Evolutionary conservation across 2,888 invertebrate genomes (phyloP).

Genomic region (Drosophila merina): DNA sequence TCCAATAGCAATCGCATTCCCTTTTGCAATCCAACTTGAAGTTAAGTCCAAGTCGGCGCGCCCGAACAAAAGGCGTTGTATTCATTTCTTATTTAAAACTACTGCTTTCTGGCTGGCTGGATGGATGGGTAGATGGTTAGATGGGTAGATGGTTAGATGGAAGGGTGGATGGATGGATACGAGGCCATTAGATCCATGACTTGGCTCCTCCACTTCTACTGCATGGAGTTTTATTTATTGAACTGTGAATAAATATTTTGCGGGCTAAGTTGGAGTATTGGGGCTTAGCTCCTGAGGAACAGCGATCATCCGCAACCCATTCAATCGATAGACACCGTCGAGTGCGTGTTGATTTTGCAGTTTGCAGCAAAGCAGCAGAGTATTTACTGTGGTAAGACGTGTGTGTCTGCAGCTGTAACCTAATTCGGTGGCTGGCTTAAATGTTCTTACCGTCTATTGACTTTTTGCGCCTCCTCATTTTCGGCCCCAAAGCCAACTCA

Average conservation of each 20-base stretch:
- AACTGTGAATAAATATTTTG: slow-evolving; percentile 75
- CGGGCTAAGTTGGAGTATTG: slow-evolving; percentile 26
- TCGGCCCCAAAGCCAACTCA: slow-evolving; percentile 35
- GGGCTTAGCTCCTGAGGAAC: slow-evolving; percentile 16
- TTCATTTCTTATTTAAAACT: slow-evolving; percentile 74
- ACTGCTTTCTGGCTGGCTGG: slow-evolving; percentile 30
- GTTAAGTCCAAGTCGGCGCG: slow-evolving; percentile 48
- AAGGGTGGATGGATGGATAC: slow-evolving; percentile 42
- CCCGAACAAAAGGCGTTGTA: slow-evolving; percentile 57
- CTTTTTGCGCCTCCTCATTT: slow-evolving; percentile 55
- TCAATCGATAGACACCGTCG: slow-evolving; percentile 58
- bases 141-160: slow-evolving; percentile 23
- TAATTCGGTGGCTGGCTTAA: slow-evolving; percentile 66
- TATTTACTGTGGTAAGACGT: slow-evolving; percentile 56
- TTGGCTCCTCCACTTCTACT: slow-evolving; percentile 19
- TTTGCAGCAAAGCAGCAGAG: slow-evolving; percentile 46
- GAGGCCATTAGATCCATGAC: slow-evolving; percentile 37
- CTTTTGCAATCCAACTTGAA: slow-evolving; percentile 26
- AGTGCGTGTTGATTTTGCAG: slow-evolving; percentile 63
- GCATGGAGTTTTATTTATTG: slow-evolving; percentile 70
- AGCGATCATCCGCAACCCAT: slow-evolving; percentile 32
- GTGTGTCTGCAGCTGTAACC: slow-evolving; percentile 53
- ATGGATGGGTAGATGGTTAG: slow-evolving; percentile 34
- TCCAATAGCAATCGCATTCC: slow-evolving; percentile 27
- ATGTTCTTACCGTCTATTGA: slow-evolving; percentile 76